Percentiles rank a stretch among this genome's conserved stretches.
Evolutionary conservation across 2,888 invertebrate genomes (phyloP).

Genomic region (Leptinotarsa peninsularis): DNA sequence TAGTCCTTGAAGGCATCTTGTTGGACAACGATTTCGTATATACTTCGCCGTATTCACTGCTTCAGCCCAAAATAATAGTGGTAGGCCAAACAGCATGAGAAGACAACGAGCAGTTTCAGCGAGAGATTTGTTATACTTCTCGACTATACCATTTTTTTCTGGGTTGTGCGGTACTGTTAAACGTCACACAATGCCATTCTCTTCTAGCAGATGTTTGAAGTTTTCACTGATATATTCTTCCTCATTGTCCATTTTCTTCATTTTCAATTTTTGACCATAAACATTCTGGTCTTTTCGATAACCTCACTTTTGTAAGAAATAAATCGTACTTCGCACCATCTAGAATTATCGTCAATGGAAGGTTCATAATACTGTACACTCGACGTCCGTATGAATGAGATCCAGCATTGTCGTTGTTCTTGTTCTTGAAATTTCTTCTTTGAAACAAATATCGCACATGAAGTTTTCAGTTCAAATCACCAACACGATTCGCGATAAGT

Average conservation of each 20-base stretch:
- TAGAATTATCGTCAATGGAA: no score
- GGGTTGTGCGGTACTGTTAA: background rate
- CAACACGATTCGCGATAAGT: no score
- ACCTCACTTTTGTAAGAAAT: background rate
- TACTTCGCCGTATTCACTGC: no score
- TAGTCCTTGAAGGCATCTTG: no score
- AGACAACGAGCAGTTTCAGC: background rate
- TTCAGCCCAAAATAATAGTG: no score
- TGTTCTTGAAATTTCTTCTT: constrained; percentile 5
- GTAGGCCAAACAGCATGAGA: background rate
- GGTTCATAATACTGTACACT: no score
- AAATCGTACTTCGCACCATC: no score
- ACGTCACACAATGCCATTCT: background rate
- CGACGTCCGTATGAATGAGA: background rate
- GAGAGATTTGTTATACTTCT: background rate
- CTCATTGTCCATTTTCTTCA: background rate
- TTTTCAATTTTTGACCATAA: background rate
- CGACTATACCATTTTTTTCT: background rate
- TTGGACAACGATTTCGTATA: no score
- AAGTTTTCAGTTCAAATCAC: no score
- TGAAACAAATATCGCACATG: no score
- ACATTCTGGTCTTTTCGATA: background rate
- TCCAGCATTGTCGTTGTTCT: constrained; percentile 5
- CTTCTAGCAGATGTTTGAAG: background rate
- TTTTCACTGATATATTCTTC: background rate